phyloP scores from a whole-genome alignment of 2,888 invertebrate genomes.

The Crematogaster levior region DNA sequence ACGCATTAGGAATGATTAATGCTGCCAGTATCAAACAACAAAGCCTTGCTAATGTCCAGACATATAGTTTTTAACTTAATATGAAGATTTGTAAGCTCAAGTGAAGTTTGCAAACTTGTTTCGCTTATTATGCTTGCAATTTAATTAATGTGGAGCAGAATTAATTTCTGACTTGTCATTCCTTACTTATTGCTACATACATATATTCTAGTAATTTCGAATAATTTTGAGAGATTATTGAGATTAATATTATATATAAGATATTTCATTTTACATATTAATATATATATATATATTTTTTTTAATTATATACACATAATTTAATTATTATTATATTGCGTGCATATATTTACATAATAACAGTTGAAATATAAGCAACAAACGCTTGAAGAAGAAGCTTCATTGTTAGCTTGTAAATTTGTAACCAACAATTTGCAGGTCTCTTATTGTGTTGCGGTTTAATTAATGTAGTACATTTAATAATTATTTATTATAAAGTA shows the following conservation, averaged over 20 bases:
- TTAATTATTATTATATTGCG: too few relatives aligned
- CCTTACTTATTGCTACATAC: neutral
- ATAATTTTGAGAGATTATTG: neutral
- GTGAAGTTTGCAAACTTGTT: neutral
- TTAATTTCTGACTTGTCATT: neutral
- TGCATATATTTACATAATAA: too few relatives aligned
- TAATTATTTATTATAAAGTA: conserved; percentile 11
- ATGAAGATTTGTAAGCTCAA: neutral
- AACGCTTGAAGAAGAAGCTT: neutral
- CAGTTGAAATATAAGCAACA: neutral
- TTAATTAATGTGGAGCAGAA: neutral
- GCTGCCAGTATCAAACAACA: neutral
- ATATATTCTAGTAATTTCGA: too few relatives aligned
- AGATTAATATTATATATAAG: neutral
- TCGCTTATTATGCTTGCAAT: neutral
- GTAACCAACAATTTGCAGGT: neutral
- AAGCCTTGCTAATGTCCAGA: neutral
- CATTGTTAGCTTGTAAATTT: conserved; percentile 14
- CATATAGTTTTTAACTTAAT: neutral
- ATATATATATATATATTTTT: neutral
- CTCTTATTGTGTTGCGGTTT: neutral
- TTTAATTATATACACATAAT: too few relatives aligned
- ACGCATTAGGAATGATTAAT: neutral
- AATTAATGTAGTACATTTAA: conserved; percentile 8
- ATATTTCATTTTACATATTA: neutral